Conservation (phyloP, 2,113 vertebrate species). For the Phrynosoma platyrhinos region DNA sequence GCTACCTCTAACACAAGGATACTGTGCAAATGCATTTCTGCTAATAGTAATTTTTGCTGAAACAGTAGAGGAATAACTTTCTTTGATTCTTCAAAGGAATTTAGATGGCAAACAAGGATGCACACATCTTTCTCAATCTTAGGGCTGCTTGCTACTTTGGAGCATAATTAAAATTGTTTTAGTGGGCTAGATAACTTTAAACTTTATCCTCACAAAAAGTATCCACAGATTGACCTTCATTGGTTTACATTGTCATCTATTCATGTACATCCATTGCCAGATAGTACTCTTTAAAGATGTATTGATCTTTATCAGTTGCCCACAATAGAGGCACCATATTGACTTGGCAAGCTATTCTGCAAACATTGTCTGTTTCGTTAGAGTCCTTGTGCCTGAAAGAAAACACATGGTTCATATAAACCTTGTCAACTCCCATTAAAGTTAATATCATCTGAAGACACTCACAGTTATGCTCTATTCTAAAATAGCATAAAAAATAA, state of each 20-base stretch:
- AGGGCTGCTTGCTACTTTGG: neutral
- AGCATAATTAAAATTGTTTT: neutral
- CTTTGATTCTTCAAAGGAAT: too few species aligned
- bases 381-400: neutral
- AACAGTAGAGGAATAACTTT: too few species aligned
- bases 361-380: neutral
- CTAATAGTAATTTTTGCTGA: too few species aligned
- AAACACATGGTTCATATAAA: neutral
- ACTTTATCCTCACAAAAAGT: neutral
- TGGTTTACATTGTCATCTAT: neutral
- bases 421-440: conserved; percentile 7
- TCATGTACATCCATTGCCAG: neutral
- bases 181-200: neutral
- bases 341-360: neutral
- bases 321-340: neutral
- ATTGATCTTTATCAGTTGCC: neutral
- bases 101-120: neutral
- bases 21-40: too few species aligned
- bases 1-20: too few species aligned
- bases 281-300: neutral
- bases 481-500: neutral
- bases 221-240: neutral
- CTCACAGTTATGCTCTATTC: neutral
- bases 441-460: neutral
- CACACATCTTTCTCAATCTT: neutral